Evolutionary conservation across 2,888 invertebrate genomes (phyloP), one percentile per base, ranked within the genome.

Genomic region (Tetropium fuscum): DNA sequence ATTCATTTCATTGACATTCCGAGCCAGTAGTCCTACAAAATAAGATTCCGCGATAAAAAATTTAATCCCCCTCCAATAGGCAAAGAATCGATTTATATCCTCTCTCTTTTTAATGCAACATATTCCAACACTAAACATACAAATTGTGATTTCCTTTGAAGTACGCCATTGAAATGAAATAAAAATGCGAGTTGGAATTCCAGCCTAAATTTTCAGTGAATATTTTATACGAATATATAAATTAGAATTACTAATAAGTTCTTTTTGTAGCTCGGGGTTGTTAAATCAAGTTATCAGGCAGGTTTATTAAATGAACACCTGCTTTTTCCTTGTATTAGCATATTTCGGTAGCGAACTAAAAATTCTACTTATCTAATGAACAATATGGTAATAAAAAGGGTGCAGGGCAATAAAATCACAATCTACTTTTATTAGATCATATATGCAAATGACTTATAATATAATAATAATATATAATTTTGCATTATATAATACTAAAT

Each of bases 221-320:
- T 51, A 51, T 53, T 53, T 43, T 53, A 53, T 34, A 32, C 44
- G 43, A 43, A 32, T 53, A 53, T 25, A 15, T n/a, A 32, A 53
- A 53, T 53, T 53, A 53, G 53, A 53, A 53, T 53, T 53, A 53
- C 53, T 43, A 53, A 53, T 53, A 53, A 18, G 43, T 36, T 53
- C 44, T 43, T 44, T 53, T 43, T 51, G 40, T 40, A 51, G 16
- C 38, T 22, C 13, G 18, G 40, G 38, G 27, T 51, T 30, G 32
- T 53, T 32, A 53, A 36, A 53, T 53, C 43, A 18, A 53, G 43
- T 53, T 53, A 53, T 43, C 43, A 15, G 15, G 13, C 15, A 11
- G 44, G 44, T 44, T 53, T 53, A 53, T 53, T 53, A 53, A 53
- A 30, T 43, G 53, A 53, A 44, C 53, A 53, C 53, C 53, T 43